Evolutionary conservation across 2,888 invertebrate species (phyloP).

Genomic region (Drosophila rellima): DNA sequence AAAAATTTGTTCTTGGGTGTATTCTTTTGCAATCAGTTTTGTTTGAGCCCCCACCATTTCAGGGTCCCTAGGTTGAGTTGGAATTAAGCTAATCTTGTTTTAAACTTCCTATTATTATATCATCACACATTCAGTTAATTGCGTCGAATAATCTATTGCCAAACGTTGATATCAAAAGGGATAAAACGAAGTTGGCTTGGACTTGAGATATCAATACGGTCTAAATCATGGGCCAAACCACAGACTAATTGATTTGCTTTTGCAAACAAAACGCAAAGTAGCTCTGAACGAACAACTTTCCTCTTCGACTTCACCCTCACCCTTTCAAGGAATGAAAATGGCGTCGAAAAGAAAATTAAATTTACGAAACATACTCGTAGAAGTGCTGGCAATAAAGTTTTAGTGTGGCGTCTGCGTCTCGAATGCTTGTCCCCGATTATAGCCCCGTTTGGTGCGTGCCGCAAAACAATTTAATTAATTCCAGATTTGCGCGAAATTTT

Average conservation of each 20-base stretch:
- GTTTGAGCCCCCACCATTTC: neutral
- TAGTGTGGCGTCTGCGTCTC: constrained; percentile 12
- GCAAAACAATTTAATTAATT: constrained; percentile 81
- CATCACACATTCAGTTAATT: neutral
- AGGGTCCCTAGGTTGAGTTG: neutral
- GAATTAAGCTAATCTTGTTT: neutral
- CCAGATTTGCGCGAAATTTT: constrained; percentile 77
- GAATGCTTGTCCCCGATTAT: constrained; percentile 27
- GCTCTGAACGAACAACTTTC: constrained; percentile 7
- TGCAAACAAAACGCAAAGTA: constrained; percentile 7
- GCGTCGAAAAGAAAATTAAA: constrained; percentile 20
- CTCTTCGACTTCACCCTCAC: neutral
- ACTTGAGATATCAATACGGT: neutral
- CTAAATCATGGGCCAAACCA: constrained; percentile 3
- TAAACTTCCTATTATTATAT: neutral
- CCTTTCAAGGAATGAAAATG: neutral
- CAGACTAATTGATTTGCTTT: constrained; percentile 23
- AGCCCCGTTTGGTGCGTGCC: constrained; percentile 61
- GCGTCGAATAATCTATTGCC: neutral
- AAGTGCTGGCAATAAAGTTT: constrained; percentile 23
- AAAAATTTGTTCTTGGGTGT: neutral
- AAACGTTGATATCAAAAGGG: neutral
- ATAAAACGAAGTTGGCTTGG: neutral
- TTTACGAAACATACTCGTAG: constrained; percentile 23
- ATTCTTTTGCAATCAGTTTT: neutral